These are phyloP conservation scores for Dissostichus mawsoni DNA, from an alignment of 2,113 vertebrate species.

Conservation along the genomic window DNA sequence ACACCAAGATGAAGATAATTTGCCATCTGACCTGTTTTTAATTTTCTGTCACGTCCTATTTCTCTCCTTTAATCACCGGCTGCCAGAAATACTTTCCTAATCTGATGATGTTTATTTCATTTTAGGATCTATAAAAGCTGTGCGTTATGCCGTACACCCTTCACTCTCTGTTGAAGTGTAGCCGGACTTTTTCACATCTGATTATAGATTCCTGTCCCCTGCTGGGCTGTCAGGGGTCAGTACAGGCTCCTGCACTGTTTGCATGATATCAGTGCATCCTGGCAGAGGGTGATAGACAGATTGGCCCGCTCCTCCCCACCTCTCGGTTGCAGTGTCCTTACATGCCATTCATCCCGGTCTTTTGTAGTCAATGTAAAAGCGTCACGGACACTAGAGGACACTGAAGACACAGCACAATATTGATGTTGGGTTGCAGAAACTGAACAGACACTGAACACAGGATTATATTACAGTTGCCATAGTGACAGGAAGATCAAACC, in stretches of 20 bases:
- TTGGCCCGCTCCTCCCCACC: constrained; percentile 35
- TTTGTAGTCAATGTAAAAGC: constrained; percentile 40
- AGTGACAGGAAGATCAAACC: constrained; percentile 54
- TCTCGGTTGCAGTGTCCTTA: constrained; percentile 58
- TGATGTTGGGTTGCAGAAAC: constrained; percentile 45
- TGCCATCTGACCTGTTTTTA: constrained; percentile 24
- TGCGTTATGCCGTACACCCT: background rate
- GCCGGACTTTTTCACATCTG: constrained; percentile 39
- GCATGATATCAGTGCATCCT: constrained; percentile 43
- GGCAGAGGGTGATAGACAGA: constrained; percentile 53
- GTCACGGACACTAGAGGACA: constrained; percentile 39
- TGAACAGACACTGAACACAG: constrained; percentile 9
- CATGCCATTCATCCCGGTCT: constrained; percentile 51
- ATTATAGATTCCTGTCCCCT: constrained; percentile 36
- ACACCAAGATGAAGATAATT: constrained; percentile 16
- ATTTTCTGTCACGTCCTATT: constrained; percentile 27
- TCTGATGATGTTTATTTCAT: constrained; percentile 28
- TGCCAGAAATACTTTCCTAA: constrained; percentile 12
- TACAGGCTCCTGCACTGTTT: constrained; percentile 11
- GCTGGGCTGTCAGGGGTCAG: constrained; percentile 51
- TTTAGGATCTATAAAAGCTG: constrained; percentile 1
- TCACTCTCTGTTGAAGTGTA: constrained; percentile 8
- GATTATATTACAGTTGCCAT: constrained; percentile 58
- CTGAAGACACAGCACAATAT: constrained; percentile 27
- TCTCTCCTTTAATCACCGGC: background rate